A percentile compares a stretch with the other conserved stretches of the same genome.
These are phyloP conservation scores for Cetoscarus ocellatus DNA, from an alignment of 2,797 vertebrate species.

Conservation along the genomic window DNA sequence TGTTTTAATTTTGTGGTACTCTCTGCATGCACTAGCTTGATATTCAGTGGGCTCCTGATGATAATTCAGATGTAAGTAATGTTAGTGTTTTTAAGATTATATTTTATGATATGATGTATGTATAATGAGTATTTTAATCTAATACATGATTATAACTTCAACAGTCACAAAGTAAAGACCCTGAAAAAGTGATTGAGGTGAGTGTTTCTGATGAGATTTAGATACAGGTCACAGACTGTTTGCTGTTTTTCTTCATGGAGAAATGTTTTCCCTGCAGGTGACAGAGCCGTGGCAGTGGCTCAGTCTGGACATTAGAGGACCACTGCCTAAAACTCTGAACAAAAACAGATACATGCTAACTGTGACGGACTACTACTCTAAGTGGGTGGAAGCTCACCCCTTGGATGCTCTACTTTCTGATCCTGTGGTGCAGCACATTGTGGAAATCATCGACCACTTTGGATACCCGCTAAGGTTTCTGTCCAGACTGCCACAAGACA, in stretches of 20 bases:
- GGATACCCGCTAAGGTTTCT: slow-evolving; percentile 78
- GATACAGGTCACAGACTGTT: too few species aligned
- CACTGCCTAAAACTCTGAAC: slow-evolving; percentile 68
- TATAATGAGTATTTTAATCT: slow-evolving; percentile 6
- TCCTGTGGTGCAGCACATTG: slow-evolving; percentile 57
- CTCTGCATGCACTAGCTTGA: slow-evolving; percentile 51
- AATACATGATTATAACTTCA: slow-evolving; percentile 11
- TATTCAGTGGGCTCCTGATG: slow-evolving; percentile 77
- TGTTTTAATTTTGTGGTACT: slow-evolving; percentile 18
- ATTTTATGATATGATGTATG: background rate
- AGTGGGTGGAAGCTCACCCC: slow-evolving; percentile 80
- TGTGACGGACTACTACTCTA: slow-evolving; percentile 76
- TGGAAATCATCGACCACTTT: slow-evolving; percentile 71
- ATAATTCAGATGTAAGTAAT: slow-evolving; percentile 53
- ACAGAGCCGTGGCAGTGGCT: slow-evolving; percentile 82
- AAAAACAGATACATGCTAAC: slow-evolving; percentile 76
- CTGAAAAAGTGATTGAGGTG: slow-evolving; percentile 68
- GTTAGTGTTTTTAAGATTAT: background rate
- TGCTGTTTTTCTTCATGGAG: background rate
- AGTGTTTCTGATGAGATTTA: background rate
- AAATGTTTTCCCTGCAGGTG: slow-evolving; percentile 60
- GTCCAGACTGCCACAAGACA: slow-evolving; percentile 71
- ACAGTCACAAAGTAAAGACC: slow-evolving; percentile 54
- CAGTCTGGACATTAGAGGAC: slow-evolving; percentile 79
- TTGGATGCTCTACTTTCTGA: slow-evolving; percentile 62